A percentile compares a stretch with the other conserved stretches of the same genome.
Evolutionary conservation across 2,797 vertebrate genomes (phyloP).

Genomic region (Novumbra hubbsi): DNA sequence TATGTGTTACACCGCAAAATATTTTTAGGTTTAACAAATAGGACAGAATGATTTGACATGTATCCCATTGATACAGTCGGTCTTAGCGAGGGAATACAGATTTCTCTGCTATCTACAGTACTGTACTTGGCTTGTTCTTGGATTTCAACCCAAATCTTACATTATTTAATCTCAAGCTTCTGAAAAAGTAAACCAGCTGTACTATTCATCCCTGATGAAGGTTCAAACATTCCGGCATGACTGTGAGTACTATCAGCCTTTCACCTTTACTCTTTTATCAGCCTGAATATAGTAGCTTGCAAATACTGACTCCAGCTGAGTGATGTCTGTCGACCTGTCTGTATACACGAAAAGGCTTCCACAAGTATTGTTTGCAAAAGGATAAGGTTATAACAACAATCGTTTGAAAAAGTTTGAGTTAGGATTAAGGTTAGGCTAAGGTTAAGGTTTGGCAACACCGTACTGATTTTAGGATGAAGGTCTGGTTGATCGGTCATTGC

Average conservation of each 20-base stretch:
- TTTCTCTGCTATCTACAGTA: neutral
- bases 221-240: neutral
- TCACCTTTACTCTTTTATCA: neutral
- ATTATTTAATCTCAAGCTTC: neutral
- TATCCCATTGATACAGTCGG: neutral
- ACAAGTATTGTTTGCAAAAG: too few species aligned
- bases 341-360: neutral
- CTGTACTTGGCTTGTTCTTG: neutral
- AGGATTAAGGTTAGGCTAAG: too few species aligned
- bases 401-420: too few species aligned
- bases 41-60: constrained; percentile 3
- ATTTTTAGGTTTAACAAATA: constrained; percentile 6
- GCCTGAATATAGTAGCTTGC: neutral
- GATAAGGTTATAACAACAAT: too few species aligned
- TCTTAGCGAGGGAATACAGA: neutral
- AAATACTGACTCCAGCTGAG: neutral
- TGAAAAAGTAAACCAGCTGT: neutral
- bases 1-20: neutral
- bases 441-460: too few species aligned
- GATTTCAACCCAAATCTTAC: neutral
- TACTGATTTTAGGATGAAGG: too few species aligned
- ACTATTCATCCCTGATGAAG: neutral
- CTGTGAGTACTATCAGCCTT: neutral
- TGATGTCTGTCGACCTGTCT: neutral
- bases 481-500: too few species aligned